phyloP scores from a whole-genome alignment of 2,888 invertebrate species.

The Ypsolopha sequella region DNA sequence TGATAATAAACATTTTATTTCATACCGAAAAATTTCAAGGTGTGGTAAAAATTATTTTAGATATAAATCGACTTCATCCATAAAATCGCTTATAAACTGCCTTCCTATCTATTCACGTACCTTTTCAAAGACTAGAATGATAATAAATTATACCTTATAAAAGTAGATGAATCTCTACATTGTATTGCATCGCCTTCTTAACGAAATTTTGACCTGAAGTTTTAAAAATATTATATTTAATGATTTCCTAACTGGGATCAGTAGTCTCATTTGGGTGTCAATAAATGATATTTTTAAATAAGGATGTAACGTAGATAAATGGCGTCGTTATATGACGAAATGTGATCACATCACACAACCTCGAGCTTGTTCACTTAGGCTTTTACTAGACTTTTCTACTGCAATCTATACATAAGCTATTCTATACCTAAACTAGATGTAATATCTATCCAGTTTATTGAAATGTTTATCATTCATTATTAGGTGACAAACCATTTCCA shows the following conservation, averaged over 20 bases:
- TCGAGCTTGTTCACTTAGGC: conserved; percentile 64
- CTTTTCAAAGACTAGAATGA: conserved; percentile 4
- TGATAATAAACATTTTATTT: conserved; percentile 13
- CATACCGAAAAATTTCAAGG: too few relatives aligned
- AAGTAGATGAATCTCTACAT: background rate
- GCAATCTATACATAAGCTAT: conserved; percentile 44
- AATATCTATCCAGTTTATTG: background rate
- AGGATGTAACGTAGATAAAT: background rate
- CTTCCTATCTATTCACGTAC: conserved; percentile 2
- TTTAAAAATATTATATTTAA: too few relatives aligned
- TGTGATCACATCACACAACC: conserved; percentile 31
- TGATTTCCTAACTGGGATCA: too few relatives aligned
- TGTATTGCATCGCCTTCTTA: background rate
- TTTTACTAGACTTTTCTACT: conserved; percentile 56
- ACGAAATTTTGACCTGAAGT: too few relatives aligned
- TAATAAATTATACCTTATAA: conserved; percentile 2
- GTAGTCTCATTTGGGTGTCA: too few relatives aligned
- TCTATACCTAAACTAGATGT: conserved; percentile 23
- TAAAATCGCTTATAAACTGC: conserved; percentile 3
- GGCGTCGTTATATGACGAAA: background rate
- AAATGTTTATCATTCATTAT: too few relatives aligned
- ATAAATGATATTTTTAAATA: too few relatives aligned
- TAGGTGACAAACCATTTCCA: too few relatives aligned
- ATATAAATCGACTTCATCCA: background rate
- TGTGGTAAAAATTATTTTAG: background rate